phyloP scores from a whole-genome alignment of 2,888 invertebrate genomes.

The Sepioteuthis lessoniana region DNA sequence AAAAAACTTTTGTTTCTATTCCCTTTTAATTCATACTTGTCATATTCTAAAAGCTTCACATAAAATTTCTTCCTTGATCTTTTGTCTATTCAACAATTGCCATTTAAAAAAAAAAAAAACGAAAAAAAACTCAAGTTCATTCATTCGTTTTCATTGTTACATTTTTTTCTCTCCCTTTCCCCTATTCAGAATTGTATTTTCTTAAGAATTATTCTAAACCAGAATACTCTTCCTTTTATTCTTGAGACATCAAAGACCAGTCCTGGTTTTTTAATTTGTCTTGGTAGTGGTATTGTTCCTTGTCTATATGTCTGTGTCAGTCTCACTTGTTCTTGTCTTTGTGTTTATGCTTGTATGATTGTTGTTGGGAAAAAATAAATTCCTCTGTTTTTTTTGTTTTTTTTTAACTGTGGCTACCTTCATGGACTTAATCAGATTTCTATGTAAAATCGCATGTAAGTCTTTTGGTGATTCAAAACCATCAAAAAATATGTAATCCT shows the following conservation, averaged over 20 bases:
- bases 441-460: not conserved
- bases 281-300: slow-evolving; percentile 4
- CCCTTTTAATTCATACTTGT: not conserved
- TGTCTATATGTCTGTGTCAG: not conserved
- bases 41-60: not conserved
- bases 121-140: not conserved
- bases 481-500: not conserved
- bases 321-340: not conserved
- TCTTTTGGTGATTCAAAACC: not conserved
- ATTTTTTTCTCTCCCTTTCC: not conserved
- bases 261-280: not conserved
- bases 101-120: not conserved
- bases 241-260: not conserved
- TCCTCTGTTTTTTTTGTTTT: no score
- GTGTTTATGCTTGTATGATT: not conserved
- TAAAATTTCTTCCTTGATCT: not conserved
- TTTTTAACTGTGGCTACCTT: not conserved
- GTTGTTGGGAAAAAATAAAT: not conserved
- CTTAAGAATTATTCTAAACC: not conserved
- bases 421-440: not conserved
- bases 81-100: not conserved
- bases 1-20: not conserved
- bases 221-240: not conserved
- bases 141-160: not conserved
- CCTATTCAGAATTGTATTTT: not conserved